These are phyloP conservation scores for Cosmia trapezina DNA, from an alignment of 2,888 invertebrate genomes.

Conservation along the genomic window DNA sequence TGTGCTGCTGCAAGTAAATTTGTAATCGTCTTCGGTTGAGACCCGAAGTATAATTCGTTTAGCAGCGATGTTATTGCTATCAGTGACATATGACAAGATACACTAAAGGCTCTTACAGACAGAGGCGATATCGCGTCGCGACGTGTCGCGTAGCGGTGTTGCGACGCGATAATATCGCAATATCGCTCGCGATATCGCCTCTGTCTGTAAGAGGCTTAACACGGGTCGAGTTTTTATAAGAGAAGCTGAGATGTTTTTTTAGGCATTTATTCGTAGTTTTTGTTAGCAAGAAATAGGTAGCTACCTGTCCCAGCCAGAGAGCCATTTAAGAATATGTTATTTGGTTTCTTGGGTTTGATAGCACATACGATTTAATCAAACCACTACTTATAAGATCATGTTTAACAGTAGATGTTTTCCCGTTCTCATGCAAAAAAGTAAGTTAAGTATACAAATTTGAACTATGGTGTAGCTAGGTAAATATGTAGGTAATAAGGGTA, in stretches of 20 bases:
- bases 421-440: neutral
- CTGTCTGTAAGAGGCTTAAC: too few species aligned
- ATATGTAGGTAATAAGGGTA: neutral
- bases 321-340: neutral
- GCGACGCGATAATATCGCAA: too few species aligned
- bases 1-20: too few species aligned
- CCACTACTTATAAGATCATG: neutral
- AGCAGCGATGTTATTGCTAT: too few species aligned
- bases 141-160: too few species aligned
- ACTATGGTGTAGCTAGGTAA: neutral
- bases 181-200: too few species aligned
- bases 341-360: neutral
- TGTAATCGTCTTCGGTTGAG: too few species aligned
- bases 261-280: neutral
- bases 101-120: too few species aligned
- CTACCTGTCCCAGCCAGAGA: too few species aligned
- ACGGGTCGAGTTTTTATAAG: constrained; percentile 15
- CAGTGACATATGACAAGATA: too few species aligned
- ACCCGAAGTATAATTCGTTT: too few species aligned
- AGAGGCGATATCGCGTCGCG: too few species aligned
- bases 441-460: neutral
- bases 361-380: neutral
- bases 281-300: neutral
- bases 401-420: neutral
- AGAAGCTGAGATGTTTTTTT: neutral